Evolutionary conservation across 2,888 invertebrate species (phyloP), one percentile per base, ranked within the genome.

Genomic region (Baccha elongata): DNA sequence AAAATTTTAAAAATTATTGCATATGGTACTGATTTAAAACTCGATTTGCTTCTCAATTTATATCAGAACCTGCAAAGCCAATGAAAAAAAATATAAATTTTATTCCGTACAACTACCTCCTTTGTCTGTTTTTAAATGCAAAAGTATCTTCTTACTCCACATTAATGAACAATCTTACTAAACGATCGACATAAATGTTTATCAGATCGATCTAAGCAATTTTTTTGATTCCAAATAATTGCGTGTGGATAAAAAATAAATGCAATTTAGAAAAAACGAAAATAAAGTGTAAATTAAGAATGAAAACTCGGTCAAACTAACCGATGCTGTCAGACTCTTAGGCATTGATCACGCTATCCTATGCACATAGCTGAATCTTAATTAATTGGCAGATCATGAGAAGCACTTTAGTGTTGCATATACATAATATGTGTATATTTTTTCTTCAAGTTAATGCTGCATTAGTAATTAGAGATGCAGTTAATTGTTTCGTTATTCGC

Each of bases 281-380:
- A 67, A 65, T 11, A 23, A 17, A 44, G 21, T 13, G 19, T 4
- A 64, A 42, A 48, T 2, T 37, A 64, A 50, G 35, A 15, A 42
- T 19, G 40, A 69, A 81, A 71, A 78, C 72, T 83, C 83, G 83
- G 78, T 83, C 83, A 78, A 68, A 26, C 78, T 8, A 8, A 32
- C 7, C 48, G 23, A 64, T 50, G 55, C 78, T 73, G 78, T 64
- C 72, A 68, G 78, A 76, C 78, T 60, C 44, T 19, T 35, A 76
- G 76, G 75, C 75, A 81, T 71, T 53, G 62, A 68, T 73, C 67
- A 19, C 69, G 13, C 48, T 40, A 48, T 55, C 35, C 13, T 21
- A 5, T 40, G 23, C 5, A 23, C 44, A 40, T 21, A 37, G 13
- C 29, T 62, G 68, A 72, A 58, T 83, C 58, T 73, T 73, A 72